Base-by-base conservation (phyloP, 1,140 invertebrate species). In the Drosophila sp. region DNA sequence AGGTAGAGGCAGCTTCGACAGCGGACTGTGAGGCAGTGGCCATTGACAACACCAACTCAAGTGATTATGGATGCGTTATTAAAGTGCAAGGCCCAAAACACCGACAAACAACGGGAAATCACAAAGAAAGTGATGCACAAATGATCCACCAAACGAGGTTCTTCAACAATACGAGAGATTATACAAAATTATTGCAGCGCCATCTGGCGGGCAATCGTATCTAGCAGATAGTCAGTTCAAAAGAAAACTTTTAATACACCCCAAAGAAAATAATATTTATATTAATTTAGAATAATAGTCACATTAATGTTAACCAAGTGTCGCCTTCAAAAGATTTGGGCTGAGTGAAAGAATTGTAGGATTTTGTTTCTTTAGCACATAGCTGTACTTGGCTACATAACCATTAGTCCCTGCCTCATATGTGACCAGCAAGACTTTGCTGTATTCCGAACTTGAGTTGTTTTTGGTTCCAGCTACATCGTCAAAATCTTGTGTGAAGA, bases 21-120 rank as follows among this genome's bases (percentile, higher is more conserved):
- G 41, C 0, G 8, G 29, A 9, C 7, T 14, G n/a, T 7, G n/a
- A 4, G 14, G 25, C 34, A 41, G 36, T 43, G 41, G 34, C 32
- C 56, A 67, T 67, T 58, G 21, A 76, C 36, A 64, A 32, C 79
- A 51, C 72, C 69, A 74, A 70, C 61, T 84, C 64, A 51, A 71
- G 64, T 70, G 69, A 74, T 81, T 78, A 80, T 80, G 76, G 78
- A 80, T 83, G 82, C 51, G 66, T 58, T 79, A 65, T 74, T 72
- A 29, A 73, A 64, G 59, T 67, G 54, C 25, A 70, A 46, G 56
- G 14, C 25, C 29, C 43, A 67, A 59, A 57, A 54, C 18, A 36
- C 54, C 41, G 62, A 51, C 53, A 41, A 57, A 32, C 64, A 78
- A 65, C 79, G 63, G 75, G 63, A 80, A 80, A 80, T 61, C 21